Base-by-base conservation (phyloP, 2,113 vertebrate species). In the Elgaria multicarinata region DNA sequence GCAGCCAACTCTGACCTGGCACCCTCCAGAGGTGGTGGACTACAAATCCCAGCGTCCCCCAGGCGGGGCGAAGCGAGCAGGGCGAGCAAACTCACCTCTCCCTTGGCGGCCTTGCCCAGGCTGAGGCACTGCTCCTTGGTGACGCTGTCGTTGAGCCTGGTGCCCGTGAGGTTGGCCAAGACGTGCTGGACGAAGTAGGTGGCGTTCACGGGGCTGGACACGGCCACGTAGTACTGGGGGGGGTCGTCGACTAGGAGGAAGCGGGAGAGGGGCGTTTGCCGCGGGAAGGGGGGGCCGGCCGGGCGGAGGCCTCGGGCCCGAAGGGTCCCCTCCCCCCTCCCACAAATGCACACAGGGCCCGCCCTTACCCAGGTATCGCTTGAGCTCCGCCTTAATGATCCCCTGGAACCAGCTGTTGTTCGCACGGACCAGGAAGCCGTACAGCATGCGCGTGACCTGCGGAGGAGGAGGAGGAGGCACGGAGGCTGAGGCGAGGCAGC, bases 321-420 rank as follows among this genome's bases (percentile, higher is more conserved):
- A 4, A 44, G n/a, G 26, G n/a, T n/a, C 1, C 39, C 4, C 2
- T 22, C 55, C 31, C 80, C 33, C 26, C 42, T 10, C 33, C 20
- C 50, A 0, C 83, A 36, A 55, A 58, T 75, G 36, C 22, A 16
- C 5, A 0, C 0, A 42, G 33, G 71, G 13, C 7, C 87, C 76
- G 13, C 7, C 87, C 98, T 98, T 94, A 99, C 98, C 95, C 87
- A 98, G 94, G 75, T 93, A 94, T 18, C 90, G 90, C 20, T 91
- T 92, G 0, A 97, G 22, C 18, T 99, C 98, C 0, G 97, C 93
- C 69, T 97, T 95, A 20, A 98, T 86, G 6, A 99, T 81, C 2
- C 98, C 96, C 91, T 98, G 98, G 91, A 99, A 98, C 98, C 98
- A 99, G 64, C 98, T 98, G 88, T 99, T 99, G 95, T 99, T 99